Percentiles rank a stretch among this genome's conserved stretches.
Conservation (phyloP, 2,797 vertebrate species). For the Natrix natrix region DNA sequence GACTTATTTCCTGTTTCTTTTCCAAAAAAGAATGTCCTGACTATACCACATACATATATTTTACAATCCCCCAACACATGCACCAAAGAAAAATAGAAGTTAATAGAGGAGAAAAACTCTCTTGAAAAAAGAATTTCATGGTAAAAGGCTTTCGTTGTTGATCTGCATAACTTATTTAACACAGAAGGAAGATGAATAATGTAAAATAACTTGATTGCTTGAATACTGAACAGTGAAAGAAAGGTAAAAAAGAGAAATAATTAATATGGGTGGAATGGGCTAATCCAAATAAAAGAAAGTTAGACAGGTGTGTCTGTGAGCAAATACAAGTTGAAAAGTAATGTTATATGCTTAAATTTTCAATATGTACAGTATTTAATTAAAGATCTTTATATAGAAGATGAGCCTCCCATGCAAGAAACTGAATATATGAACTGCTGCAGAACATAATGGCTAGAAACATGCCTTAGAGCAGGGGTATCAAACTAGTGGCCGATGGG, state of each 20-base stretch:
- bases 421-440: constrained; percentile 5
- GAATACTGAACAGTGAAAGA: not conserved
- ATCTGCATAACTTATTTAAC: constrained; percentile 18
- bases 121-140: constrained; percentile 46
- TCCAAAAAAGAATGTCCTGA: constrained; percentile 47
- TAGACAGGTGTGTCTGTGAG: constrained; percentile 2
- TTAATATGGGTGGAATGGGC: not conserved
- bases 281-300: not conserved
- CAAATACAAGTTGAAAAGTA: not conserved
- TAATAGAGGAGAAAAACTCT: constrained; percentile 58
- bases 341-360: constrained; percentile 24
- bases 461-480: not conserved
- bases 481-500: no score
- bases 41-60: constrained; percentile 37
- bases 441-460: not conserved
- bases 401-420: not conserved
- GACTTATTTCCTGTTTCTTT: constrained; percentile 34
- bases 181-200: not conserved
- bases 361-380: constrained; percentile 14
- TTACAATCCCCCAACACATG: not conserved
- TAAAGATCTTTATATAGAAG: not conserved
- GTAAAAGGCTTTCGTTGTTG: constrained; percentile 46
- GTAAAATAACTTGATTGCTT: constrained; percentile 17
- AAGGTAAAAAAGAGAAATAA: not conserved
- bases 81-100: constrained; percentile 50